Base-by-base conservation (phyloP, 2,797 vertebrate genomes). In the Erpetoichthys calabaricus region DNA sequence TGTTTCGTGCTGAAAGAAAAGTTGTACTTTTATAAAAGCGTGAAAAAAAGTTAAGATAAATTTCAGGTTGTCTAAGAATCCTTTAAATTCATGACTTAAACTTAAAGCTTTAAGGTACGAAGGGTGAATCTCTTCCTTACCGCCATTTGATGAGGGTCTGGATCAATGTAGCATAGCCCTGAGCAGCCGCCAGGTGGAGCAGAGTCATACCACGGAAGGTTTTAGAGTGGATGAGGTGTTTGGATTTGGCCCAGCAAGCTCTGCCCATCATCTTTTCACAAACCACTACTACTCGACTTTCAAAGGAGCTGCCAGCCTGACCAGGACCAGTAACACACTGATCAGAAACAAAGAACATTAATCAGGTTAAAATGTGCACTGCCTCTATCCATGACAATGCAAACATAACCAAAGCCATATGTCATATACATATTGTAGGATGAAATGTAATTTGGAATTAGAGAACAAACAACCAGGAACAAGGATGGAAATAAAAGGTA, bases 241-340 rank as follows among this genome's bases (percentile, higher is more conserved):
- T 98, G 73, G 96, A 97, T 77, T 96, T 97, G 44, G 91, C 88
- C 96, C 96, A 99, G 82, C 94, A 98, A 53, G 94, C 90, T 45
- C 95, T 82, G 75, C 91, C 93, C 96, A 99, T 99, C 96, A 99
- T 98, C 89, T 99, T 98, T 81, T 99, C 96, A 9, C 96, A 99
- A 59, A 99, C 96, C 46, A 98, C 91, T 45, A 99, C 94, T 47
- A 99, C 94, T 0, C 96, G 94, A 67, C 92, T 96, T 82, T 99
- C 96, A 5, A 99, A 99, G 68, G 94, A 98, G 80, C 89, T 94
- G 75, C 92, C 91, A 62, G 93, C 77, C 44, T 91, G 82, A 55
- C 83, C 83, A 9, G 91, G 80, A 62, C 86, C 86, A 2, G 89
- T 81, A 5, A 84, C 68, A 53, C 80, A 90, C 91, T 67, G 73